Base-by-base conservation (phyloP, 2,888 invertebrate species). In the Meloe dianella region DNA sequence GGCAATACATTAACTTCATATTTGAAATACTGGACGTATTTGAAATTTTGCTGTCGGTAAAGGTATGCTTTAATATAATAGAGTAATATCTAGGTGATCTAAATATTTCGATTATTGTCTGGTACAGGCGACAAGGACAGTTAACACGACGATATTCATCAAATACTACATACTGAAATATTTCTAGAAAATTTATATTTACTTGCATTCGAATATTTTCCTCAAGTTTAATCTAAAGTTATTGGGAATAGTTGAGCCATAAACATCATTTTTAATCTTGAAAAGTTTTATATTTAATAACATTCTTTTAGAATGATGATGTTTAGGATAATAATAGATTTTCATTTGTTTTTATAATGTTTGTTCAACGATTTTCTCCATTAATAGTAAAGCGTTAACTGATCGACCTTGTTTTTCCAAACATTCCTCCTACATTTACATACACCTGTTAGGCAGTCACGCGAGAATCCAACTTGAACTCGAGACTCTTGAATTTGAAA, bases 11-110 rank as follows among this genome's bases (percentile, higher is more conserved):
- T 64, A 63, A 58, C 54, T 65, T 65, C 74, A 71, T 74, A 71
- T 70, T 69, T 71, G 71, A 73, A 73, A 75, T 75, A 67, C 71
- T 73, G 61, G 58, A 69, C 74, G 69, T 70, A 67, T 71, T 72
- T 71, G 71, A 73, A 70, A 74, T 70, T 69, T 71, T 73, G 60
- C 61, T 70, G 68, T 66, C 67, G 56, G 10, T 56, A 57, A 51
- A 59, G 71, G 72, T 68, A 73, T 72, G 69, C 67, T 65, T 64
- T 61, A 68, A 69, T 73, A 71, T 63, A 56, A 59, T 59, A 65
- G 60, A 64, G 59, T 65, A 57, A 59, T 62, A 62, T 29, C 60
- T 20, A 9, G 9, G 24, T 24, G 51, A 63, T 61, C 61, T 57
- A 61, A 68, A 65, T 65, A 65, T 60, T 68, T 56, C 60, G 60